These are phyloP conservation scores for Gymnocheta viridis DNA, from an alignment of 2,888 invertebrate species.

Conservation along the genomic window DNA sequence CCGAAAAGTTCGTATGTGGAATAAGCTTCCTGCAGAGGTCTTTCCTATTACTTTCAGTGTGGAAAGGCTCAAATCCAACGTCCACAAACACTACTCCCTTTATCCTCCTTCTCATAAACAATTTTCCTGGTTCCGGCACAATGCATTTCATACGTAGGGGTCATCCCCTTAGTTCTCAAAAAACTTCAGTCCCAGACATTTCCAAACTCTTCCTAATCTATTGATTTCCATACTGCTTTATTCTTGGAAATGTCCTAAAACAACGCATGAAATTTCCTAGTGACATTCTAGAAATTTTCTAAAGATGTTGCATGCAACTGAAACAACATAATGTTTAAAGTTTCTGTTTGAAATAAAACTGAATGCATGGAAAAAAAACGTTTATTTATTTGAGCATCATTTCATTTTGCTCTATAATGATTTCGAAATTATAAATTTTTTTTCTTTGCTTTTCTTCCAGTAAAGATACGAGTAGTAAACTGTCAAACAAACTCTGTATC, in stretches of 20 bases:
- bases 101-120: no score
- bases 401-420: constrained; percentile 64
- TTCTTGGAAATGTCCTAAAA: background rate
- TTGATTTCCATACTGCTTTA: no score
- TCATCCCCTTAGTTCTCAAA: no score
- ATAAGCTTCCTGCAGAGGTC: no score
- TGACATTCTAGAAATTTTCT: background rate
- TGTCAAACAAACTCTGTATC: constrained; percentile 31
- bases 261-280: constrained; percentile 10
- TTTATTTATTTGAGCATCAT: constrained; percentile 67
- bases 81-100: no score
- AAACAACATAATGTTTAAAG: constrained; percentile 41
- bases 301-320: constrained; percentile 24
- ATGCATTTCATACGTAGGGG: no score
- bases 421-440: constrained; percentile 61
- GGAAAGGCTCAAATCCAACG: no score
- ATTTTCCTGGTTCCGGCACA: no score
- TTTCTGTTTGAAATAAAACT: constrained; percentile 39
- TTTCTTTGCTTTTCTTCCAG: background rate
- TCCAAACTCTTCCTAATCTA: no score
- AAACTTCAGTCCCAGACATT: no score
- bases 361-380: constrained; percentile 22
- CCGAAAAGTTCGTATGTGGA: no score
- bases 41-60: no score
- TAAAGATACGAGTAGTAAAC: constrained; percentile 6